These are phyloP conservation scores for Periophthalmus magnuspinnatus DNA, from an alignment of 2,797 vertebrate genomes.

Conservation along the genomic window DNA sequence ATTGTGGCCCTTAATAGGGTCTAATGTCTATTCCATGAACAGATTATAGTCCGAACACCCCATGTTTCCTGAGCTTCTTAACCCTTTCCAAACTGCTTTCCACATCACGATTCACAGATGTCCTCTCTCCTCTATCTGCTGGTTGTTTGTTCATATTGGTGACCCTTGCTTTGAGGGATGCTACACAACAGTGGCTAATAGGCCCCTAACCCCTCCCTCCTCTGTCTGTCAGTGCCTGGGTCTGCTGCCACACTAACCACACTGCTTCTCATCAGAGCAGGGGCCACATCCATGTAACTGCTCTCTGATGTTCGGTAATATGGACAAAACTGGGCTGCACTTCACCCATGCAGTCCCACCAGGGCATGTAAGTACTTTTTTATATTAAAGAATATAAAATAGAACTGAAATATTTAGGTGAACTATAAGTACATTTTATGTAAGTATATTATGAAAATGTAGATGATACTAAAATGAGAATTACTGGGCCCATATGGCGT, in stretches of 20 bases:
- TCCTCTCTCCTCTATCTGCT: conserved; percentile 15
- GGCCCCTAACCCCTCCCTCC: conserved; percentile 48
- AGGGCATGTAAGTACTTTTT: conserved; percentile 43
- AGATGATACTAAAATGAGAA: background rate
- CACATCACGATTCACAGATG: background rate
- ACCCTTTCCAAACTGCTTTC: conserved; percentile 20
- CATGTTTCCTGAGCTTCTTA: conserved; percentile 14
- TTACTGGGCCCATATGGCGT: no score
- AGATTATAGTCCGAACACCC: background rate
- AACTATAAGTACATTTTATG: background rate
- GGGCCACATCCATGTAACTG: conserved; percentile 53
- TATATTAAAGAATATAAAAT: background rate
- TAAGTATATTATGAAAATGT: background rate
- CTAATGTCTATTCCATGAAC: no score
- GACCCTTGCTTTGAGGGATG: conserved; percentile 50
- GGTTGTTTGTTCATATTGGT: conserved; percentile 47
- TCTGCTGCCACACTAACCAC: conserved; percentile 27
- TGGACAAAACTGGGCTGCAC: conserved; percentile 43
- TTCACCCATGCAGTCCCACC: conserved; percentile 29
- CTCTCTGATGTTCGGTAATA: conserved; percentile 42
- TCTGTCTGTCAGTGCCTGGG: conserved; percentile 44
- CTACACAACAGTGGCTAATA: conserved; percentile 51
- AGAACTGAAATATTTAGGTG: background rate
- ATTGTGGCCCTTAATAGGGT: background rate
- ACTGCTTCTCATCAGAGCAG: conserved; percentile 61